phyloP scores from a whole-genome alignment of 2,888 invertebrate genomes.

The Syrphus vitripennis region DNA sequence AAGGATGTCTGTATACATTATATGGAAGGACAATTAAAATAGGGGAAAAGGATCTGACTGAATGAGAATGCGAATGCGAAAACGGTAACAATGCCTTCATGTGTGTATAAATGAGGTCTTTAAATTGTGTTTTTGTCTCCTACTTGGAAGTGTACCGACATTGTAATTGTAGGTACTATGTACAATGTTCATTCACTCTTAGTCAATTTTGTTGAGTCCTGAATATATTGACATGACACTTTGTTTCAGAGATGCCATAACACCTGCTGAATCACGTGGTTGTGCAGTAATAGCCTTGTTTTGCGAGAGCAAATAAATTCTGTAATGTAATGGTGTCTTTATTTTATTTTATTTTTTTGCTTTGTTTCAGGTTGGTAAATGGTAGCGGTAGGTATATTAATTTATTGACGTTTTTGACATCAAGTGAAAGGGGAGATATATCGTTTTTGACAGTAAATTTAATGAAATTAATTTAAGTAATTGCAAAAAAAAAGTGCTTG shows the following conservation, averaged over 20 bases:
- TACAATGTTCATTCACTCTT: too few relatives aligned
- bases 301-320: slow-evolving; percentile 38
- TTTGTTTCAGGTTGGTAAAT: background rate
- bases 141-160: background rate
- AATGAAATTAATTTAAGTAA: background rate
- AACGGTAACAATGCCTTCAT: background rate
- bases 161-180: background rate
- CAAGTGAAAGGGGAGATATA: background rate
- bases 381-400: too few relatives aligned
- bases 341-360: slow-evolving; percentile 17
- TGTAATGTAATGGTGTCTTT: background rate
- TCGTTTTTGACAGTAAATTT: background rate
- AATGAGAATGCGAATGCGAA: background rate
- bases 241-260: slow-evolving; percentile 5
- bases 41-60: background rate
- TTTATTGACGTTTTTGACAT: background rate
- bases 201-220: slow-evolving; percentile 8
- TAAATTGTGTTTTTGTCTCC: slow-evolving; percentile 14
- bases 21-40: slow-evolving; percentile 22
- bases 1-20: background rate
- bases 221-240: slow-evolving; percentile 31
- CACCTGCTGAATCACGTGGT: slow-evolving; percentile 46
- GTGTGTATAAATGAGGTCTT: slow-evolving; percentile 3
- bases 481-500: background rate
- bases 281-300: slow-evolving; percentile 29